These are phyloP conservation scores for Drosophila yooni DNA, from an alignment of 2,888 invertebrate genomes.

Conservation along the genomic window DNA sequence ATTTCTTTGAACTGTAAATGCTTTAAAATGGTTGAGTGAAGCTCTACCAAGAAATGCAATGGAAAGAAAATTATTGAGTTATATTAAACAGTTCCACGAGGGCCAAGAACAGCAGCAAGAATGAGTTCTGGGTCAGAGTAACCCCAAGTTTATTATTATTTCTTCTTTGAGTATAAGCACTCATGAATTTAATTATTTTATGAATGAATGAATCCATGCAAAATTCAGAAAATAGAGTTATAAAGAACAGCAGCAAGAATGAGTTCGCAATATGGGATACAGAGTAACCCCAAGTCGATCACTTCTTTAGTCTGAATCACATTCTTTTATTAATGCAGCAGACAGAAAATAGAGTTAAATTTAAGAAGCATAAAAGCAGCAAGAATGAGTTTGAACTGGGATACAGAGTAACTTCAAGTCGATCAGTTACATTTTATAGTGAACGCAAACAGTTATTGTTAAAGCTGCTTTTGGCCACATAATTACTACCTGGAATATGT, in stretches of 20 bases:
- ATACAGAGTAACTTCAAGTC: neutral
- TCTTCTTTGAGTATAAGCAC: neutral
- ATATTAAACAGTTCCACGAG: neutral
- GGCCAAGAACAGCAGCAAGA: neutral
- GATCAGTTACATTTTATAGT: neutral
- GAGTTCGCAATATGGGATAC: neutral
- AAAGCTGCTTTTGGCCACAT: constrained; percentile 10
- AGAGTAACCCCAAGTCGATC: neutral
- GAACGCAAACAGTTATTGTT: neutral
- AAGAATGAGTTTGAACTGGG: neutral
- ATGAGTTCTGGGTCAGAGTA: neutral
- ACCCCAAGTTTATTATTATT: neutral
- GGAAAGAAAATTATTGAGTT: neutral
- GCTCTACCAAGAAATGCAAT: neutral
- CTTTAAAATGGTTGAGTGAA: neutral
- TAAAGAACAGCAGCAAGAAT: neutral
- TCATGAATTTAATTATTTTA: neutral
- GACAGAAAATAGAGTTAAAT: neutral
- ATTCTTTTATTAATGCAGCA: neutral
- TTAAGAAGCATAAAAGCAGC: neutral
- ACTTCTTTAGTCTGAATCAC: neutral
- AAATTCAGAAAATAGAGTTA: neutral
- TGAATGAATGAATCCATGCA: neutral
- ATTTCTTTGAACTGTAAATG: neutral
- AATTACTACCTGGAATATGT: neutral